phyloP scores from a whole-genome alignment of 2,888 invertebrate genomes.

The Ramazzottius varieornatus region DNA sequence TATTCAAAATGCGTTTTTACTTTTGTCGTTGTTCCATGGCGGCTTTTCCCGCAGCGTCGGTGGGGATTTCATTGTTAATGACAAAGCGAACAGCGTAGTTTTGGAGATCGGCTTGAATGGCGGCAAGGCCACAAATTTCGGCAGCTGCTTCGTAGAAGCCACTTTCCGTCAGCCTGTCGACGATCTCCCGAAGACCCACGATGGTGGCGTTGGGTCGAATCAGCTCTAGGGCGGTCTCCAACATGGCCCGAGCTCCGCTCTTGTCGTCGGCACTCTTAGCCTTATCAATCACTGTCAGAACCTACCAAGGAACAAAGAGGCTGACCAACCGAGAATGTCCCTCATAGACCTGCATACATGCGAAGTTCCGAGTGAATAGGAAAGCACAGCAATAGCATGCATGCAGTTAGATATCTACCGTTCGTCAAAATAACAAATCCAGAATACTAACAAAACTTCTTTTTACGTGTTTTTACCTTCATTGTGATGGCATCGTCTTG shows the following conservation, averaged over 20 bases:
- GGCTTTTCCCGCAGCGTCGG: not conserved
- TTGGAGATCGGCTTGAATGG: not conserved
- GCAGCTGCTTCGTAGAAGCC: not conserved
- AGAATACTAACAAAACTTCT: no score
- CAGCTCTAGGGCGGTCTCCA: not conserved
- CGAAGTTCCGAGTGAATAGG: no score
- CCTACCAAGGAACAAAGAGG: no score
- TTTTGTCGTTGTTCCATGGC: not conserved
- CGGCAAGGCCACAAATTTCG: not conserved
- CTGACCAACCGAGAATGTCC: no score
- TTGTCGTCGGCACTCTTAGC: not conserved
- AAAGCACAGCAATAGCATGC: not conserved
- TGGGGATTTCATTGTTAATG: not conserved
- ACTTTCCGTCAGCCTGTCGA: not conserved
- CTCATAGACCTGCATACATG: no score
- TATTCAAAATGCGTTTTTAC: no score
- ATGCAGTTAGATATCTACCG: not conserved
- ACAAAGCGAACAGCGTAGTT: conserved; percentile 1
- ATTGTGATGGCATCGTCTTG: not conserved
- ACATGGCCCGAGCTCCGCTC: not conserved
- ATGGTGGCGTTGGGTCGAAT: not conserved
- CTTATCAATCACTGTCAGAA: not conserved
- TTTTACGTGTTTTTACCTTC: not conserved
- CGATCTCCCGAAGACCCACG: not conserved
- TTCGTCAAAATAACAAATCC: not conserved